Percentiles rank a stretch among this genome's conserved stretches.
Evolutionary conservation across 1,140 invertebrate genomes (phyloP).

Genomic region (Dendroctonus valens): DNA sequence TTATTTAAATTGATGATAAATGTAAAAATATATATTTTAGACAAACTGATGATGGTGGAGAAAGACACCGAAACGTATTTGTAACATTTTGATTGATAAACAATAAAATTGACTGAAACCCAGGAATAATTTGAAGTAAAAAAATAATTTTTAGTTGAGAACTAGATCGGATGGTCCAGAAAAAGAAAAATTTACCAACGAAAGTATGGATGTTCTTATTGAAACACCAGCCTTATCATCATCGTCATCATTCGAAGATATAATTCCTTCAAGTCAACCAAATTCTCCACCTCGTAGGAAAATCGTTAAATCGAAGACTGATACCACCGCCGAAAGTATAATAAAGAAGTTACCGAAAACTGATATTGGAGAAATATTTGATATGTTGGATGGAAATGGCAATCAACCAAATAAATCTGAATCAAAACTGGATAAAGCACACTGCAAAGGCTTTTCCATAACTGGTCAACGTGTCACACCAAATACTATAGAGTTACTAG

Average conservation of each 20-base stretch:
- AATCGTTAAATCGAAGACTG: slow-evolving; percentile 13
- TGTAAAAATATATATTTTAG: too few species aligned
- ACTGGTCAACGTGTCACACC: neutral
- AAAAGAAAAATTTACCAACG: slow-evolving; percentile 8
- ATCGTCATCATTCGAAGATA: slow-evolving; percentile 22
- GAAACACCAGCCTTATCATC: slow-evolving; percentile 3
- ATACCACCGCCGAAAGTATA: slow-evolving; percentile 27
- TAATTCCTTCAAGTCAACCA: slow-evolving; percentile 24
- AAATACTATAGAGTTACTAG: neutral
- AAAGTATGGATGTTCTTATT: slow-evolving; percentile 19
- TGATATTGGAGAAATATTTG: slow-evolving; percentile 39
- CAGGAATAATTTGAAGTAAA: too few species aligned
- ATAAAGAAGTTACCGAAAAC: slow-evolving; percentile 31
- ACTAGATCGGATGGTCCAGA: slow-evolving; percentile 6
- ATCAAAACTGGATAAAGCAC: slow-evolving; percentile 8
- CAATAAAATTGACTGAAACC: too few species aligned
- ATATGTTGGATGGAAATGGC: slow-evolving; percentile 40
- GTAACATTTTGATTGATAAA: too few species aligned
- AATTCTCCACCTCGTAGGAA: neutral
- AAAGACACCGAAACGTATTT: too few species aligned
- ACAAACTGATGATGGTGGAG: too few species aligned
- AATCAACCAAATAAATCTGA: slow-evolving; percentile 31
- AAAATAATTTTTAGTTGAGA: neutral
- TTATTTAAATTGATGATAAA: too few species aligned
- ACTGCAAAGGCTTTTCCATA: neutral